phyloP scores from a whole-genome alignment of 2,113 vertebrate genomes.

The Toxotes jaculatrix region DNA sequence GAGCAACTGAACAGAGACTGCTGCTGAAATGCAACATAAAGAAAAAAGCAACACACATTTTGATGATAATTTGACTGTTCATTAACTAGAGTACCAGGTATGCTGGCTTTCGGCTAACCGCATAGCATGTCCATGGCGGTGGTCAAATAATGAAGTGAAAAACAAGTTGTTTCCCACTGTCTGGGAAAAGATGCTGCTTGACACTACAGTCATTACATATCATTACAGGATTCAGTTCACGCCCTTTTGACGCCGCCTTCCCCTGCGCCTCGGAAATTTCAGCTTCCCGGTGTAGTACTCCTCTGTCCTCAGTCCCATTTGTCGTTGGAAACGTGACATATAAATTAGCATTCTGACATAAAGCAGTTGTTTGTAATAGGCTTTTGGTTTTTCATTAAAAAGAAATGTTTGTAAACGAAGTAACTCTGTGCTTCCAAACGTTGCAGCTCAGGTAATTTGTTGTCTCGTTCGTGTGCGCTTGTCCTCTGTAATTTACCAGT shows the following conservation, averaged over 20 bases:
- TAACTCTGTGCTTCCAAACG: not conserved
- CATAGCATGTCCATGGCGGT: not conserved
- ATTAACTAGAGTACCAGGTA: not conserved
- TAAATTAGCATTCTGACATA: not conserved
- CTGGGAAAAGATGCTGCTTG: constrained; percentile 32
- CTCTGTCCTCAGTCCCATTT: too few species aligned
- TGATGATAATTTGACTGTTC: not conserved
- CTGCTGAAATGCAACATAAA: not conserved
- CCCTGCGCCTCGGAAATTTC: constrained; percentile 18
- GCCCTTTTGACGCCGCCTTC: constrained; percentile 66
- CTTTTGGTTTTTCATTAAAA: not conserved
- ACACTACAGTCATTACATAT: constrained; percentile 51
- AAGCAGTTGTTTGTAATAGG: not conserved
- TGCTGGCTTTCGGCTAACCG: not conserved
- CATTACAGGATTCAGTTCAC: constrained; percentile 57
- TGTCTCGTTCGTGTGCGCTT: not conserved
- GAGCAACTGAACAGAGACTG: not conserved
- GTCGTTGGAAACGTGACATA: not conserved
- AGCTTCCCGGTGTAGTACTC: fast-evolving
- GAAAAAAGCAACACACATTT: not conserved
- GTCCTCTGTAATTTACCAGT: not conserved
- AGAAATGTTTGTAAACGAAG: not conserved
- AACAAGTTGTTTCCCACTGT: constrained; percentile 33
- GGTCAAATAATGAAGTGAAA: not conserved
- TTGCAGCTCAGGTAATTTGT: not conserved